Evolutionary conservation across 2,113 vertebrate genomes (phyloP), one percentile per base, ranked within the genome.

Genomic region (Colossoma macropomum): DNA sequence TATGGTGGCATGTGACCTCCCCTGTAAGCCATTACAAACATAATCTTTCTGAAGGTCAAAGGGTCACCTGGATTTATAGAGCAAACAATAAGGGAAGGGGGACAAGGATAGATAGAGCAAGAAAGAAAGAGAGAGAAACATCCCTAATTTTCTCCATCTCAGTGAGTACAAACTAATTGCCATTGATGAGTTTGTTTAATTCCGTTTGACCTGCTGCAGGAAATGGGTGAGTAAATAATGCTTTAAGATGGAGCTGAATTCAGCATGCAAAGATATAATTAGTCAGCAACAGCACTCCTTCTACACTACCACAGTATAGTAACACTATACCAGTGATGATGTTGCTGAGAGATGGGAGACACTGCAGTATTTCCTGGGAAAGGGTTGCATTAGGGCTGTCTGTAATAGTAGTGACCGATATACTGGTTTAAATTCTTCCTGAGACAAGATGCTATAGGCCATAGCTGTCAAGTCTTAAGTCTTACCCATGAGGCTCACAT

Each of bases 61-160:
- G 71, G 83, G 90, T 90, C 82, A 68, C 45, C 74, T 76, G 70
- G 79, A 83, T 89, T 82, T 87, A 82, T 82, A 80, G 62, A 86
- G 76, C 79, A 86, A 86, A 87, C 86, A 87, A 28, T n/a, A 50
- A 0, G 21, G 74, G 69, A 62, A 16, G 21, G n/a, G 15, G 10
- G 63, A 9, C 16, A 12, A 15, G 72, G 41, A 45, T 45, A 76
- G 34, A 63, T 66, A 75, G 60, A 6, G 25, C 65, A 75, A 54
- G 45, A 45, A 45, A 45, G 10, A 28, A 41, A 21, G 68, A n/a
- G 23, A 16, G 60, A 11, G 56, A 60, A 32, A 71, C 52, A 30
- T 21, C 71, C 45, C 5, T 7, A 0, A 54, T n/a, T n/a, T 25
- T n/a, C 41, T 65, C 27, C 38, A 50, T 74, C 23, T 25, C 10